Base-by-base conservation (phyloP, 2,888 invertebrate genomes). In the Melikaiella ostensackeni region DNA sequence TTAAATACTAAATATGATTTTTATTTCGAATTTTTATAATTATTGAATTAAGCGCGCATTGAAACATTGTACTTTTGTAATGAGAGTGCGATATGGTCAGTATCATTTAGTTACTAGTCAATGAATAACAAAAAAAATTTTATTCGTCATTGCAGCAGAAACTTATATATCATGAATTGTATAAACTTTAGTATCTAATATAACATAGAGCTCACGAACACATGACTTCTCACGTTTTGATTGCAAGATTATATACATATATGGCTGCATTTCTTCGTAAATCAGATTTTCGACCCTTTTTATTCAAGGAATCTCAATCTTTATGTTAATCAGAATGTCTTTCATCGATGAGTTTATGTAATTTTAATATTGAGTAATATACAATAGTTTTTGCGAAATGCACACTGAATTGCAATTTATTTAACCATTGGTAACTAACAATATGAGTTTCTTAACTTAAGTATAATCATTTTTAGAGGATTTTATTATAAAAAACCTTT, bases 151-250 rank as follows among this genome's bases (percentile, higher is more conserved):
- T 74, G 57, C 74, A 74, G 24, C 42, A 57, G 24, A 59, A 74
- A 74, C 57, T 74, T 74, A 74, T 74, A 74, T 74, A 42, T n/a
- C 57, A 74, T 74, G 24, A 61, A 61, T 38, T 61, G 57, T 61
- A 61, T 74, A 74, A 74, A 74, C 74, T 27, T 57, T 74, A 61
- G 74, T 74, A 21, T 64, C n/a, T 38, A 61, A 38, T 74, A 74
- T 59, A 59, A 74, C 7, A 27, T 57, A 74, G 59, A 61, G 59
- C 74, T 61, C 35, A 61, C 74, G 21, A 59, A 42, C 42, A 74
- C 55, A 59, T 55, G n/a, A 74, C 59, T 59, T 74, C 13, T 59
- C 24, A 55, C 59, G 33, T 74, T 70, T 50, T 70, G 7, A 46
- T 70, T 30, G 50, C 50, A 30, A 50, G 46, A 70, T 70, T 70